phyloP scores from a whole-genome alignment of 1,140 invertebrate species.

The Heliconius hewitsoni region DNA sequence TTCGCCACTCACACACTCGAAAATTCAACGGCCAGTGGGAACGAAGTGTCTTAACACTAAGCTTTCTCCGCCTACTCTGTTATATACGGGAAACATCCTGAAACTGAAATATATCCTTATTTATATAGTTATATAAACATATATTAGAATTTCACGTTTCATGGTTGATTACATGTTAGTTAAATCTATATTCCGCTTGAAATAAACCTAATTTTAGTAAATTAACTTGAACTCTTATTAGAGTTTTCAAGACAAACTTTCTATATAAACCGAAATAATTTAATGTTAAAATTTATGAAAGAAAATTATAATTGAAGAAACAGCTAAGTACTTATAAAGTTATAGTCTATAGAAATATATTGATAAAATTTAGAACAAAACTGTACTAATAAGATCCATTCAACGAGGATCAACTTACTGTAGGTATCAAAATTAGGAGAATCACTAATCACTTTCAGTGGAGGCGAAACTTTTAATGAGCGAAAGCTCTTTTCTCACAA shows the following conservation, averaged over 20 bases:
- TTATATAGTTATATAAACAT: no score
- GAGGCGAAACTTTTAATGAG: constrained; percentile 7
- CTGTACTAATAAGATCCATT: background rate
- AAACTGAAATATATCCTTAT: no score
- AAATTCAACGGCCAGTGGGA: no score
- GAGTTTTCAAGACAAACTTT: background rate
- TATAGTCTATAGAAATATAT: background rate
- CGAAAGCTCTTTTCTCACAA: background rate
- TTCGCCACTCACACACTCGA: no score
- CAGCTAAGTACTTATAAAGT: background rate
- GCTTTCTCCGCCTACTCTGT: no score
- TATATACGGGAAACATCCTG: no score
- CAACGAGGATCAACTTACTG: constrained; percentile 19
- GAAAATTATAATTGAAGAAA: background rate
- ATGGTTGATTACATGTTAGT: no score
- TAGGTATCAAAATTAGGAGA: constrained; percentile 9
- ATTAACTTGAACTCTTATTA: background rate
- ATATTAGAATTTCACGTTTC: no score
- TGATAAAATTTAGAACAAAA: background rate
- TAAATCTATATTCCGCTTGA: no score
- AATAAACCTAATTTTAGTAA: no score
- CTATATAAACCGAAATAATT: background rate
- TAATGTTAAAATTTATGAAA: background rate
- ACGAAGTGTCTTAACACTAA: no score
- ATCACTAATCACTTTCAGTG: constrained; percentile 12